phyloP scores from a whole-genome alignment of 2,113 vertebrate species.

The Orycteropus afer region DNA sequence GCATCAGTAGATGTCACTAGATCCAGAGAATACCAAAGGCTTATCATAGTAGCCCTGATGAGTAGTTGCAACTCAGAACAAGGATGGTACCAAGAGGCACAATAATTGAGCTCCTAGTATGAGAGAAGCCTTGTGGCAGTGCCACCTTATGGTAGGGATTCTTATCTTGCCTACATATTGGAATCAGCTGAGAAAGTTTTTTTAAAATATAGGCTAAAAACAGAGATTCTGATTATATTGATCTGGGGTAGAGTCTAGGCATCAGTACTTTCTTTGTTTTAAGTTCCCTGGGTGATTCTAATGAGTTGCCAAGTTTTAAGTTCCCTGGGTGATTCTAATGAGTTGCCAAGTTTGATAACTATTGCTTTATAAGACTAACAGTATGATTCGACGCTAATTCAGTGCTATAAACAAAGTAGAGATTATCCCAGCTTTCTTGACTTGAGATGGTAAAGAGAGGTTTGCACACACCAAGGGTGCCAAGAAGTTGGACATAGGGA shows the following conservation, averaged over 20 bases:
- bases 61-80: not conserved
- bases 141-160: not conserved
- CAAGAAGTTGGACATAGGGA: not conserved
- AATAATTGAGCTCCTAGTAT: not conserved
- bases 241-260: not conserved
- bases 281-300: not conserved
- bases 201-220: not conserved
- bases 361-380: not conserved
- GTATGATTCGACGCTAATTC: not conserved
- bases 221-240: slow-evolving; percentile 1
- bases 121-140: not conserved
- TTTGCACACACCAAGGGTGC: not conserved
- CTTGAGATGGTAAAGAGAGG: not conserved
- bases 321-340: no score
- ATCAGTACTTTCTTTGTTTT: not conserved
- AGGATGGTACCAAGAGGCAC: not conserved
- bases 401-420: not conserved
- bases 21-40: not conserved
- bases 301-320: not conserved
- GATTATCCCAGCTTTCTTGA: not conserved
- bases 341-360: no score
- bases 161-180: not conserved
- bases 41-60: not conserved
- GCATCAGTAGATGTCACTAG: not conserved
- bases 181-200: not conserved